Percentiles rank a stretch among this genome's conserved stretches.
Evolutionary conservation across 2,888 invertebrate genomes (phyloP).

Genomic region (Hyposoter didymator): DNA sequence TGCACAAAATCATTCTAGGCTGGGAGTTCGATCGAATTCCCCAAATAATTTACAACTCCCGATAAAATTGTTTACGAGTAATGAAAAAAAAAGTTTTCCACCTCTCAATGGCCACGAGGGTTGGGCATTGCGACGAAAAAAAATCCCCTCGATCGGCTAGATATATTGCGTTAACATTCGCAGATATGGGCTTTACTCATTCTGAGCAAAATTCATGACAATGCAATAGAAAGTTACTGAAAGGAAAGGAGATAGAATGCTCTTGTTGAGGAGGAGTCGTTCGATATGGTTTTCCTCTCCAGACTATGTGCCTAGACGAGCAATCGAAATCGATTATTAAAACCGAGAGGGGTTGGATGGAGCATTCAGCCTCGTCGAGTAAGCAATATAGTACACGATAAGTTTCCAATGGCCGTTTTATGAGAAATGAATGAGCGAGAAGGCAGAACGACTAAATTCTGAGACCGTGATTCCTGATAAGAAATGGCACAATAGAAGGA

Average conservation of each 20-base stretch:
- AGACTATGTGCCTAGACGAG: slow-evolving; percentile 36
- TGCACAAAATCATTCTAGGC: background rate
- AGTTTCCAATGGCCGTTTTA: slow-evolving; percentile 52
- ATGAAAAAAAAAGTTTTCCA: background rate
- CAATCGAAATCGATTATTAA: slow-evolving; percentile 61
- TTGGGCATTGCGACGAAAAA: background rate
- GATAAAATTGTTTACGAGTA: background rate
- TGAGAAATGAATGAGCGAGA: slow-evolving; percentile 3
- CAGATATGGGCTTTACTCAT: slow-evolving; percentile 11
- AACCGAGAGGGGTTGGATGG: slow-evolving; percentile 23
- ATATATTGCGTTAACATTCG: background rate
- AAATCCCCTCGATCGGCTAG: background rate
- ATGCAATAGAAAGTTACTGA: slow-evolving; percentile 26
- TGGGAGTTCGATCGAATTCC: background rate
- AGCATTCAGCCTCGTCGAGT: slow-evolving; percentile 48
- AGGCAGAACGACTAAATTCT: slow-evolving; percentile 24
- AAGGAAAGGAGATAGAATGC: slow-evolving; percentile 23
- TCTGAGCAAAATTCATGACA: slow-evolving; percentile 52
- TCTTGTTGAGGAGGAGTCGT: slow-evolving; percentile 52
- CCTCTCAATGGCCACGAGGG: background rate
- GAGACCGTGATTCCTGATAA: slow-evolving; percentile 57
- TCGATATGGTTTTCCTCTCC: slow-evolving; percentile 47
- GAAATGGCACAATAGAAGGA: slow-evolving; percentile 40
- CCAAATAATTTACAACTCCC: background rate
- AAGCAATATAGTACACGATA: slow-evolving; percentile 46